Conservation (phyloP, 2,888 invertebrate genomes). For the Amorpha juglandis region DNA sequence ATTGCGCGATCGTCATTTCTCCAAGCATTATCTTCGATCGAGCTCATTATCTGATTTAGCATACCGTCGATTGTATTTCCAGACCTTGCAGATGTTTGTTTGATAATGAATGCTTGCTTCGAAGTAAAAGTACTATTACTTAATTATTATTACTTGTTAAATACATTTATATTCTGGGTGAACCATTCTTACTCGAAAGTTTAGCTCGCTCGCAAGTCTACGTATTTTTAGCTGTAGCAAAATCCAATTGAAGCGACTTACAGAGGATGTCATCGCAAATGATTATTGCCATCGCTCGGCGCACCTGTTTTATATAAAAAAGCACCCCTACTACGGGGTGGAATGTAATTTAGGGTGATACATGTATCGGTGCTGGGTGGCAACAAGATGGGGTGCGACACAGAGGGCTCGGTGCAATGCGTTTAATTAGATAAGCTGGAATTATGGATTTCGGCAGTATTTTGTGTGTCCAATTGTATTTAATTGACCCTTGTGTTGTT, state of each 20-base stretch:
- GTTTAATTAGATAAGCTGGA: conserved; percentile 28
- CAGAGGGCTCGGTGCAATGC: background rate
- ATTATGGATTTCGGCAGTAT: conserved; percentile 32
- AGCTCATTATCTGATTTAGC: conserved; percentile 15
- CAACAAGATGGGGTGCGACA: conserved; percentile 17
- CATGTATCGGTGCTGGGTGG: conserved; percentile 49
- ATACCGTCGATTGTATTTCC: background rate
- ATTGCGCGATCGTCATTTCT: conserved; percentile 12
- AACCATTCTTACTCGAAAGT: no score
- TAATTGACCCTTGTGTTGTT: background rate
- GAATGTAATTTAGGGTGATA: conserved; percentile 77
- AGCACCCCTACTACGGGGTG: conserved; percentile 55
- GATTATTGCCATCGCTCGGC: conserved; percentile 29
- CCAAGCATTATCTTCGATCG: conserved; percentile 5
- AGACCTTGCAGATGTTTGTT: background rate
- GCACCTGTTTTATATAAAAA: conserved; percentile 62
- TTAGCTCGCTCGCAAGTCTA: no score
- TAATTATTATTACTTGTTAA: no score
- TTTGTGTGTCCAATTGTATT: background rate
- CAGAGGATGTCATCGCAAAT: background rate
- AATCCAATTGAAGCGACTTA: conserved; percentile 9
- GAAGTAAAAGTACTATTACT: no score
- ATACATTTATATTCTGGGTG: no score
- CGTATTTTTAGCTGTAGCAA: background rate
- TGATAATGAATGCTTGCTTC: background rate